Base-by-base conservation (phyloP, 1,140 invertebrate species). In the Chelonus insularis region DNA sequence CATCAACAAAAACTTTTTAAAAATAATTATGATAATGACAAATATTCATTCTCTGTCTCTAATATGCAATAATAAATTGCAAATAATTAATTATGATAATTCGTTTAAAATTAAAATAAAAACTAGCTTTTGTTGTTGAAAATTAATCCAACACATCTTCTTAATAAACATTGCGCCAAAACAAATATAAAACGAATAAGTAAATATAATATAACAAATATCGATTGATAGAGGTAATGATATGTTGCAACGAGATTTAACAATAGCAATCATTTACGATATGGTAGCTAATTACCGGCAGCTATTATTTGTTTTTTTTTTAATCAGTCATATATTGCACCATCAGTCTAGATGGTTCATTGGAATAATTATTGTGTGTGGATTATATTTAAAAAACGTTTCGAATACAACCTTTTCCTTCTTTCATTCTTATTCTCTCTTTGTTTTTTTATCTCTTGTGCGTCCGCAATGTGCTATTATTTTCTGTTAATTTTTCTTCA, bases 381-480 rank as follows among this genome's bases (percentile, higher is more conserved):
- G 45, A 32, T 43, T 20, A 39, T 36, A 23, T 32, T 52, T 41
- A 34, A 58, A 18, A 48, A 60, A 47, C 18, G 54, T 64, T 67
- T 75, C 67, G 66, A 66, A 76, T 76, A 74, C 68, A 72, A 72
- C 64, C 64, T 69, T 72, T 64, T 57, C 18, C 36, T 50, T 23
- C n/a, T 23, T 43, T 36, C 5, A 23, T 9, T 32, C 8, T 36
- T 32, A 16, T 37, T 37, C 14, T 43, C n/a, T 34, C 21, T 43
- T 16, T 8, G 39, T 25, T 45, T 41, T 45, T 51, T 16, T 54
- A 34, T 48, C 6, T 54, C 32, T 48, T 20, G 41, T 63, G 57
- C 57, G 52, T 63, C 32, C 21, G 25, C 11, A 25, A 34, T 45
- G 37, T 43, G 29, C 39, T 54, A 55, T 12, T 14, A 14, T 43